phyloP scores from a whole-genome alignment of 2,888 invertebrate genomes.

The Helobdella robusta region DNA sequence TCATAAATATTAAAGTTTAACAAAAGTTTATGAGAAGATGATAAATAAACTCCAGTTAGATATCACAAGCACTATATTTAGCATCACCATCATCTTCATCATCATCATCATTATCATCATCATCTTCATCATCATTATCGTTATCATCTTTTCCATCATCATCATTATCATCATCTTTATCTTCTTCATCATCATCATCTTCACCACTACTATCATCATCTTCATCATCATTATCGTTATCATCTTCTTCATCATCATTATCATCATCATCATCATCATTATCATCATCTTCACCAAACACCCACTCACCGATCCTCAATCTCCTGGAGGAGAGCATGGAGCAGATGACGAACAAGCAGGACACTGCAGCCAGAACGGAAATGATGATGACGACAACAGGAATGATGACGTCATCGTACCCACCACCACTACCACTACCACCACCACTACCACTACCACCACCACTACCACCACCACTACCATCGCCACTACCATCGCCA shows the following conservation, averaged over 20 bases:
- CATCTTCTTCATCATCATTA: conserved; percentile 27
- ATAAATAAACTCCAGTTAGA: too few species aligned
- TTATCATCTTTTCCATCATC: conserved; percentile 20
- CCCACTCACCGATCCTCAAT: conserved; percentile 30
- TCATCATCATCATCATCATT: conserved; percentile 29
- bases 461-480: too few species aligned
- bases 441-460: too few species aligned
- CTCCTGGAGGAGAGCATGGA: conserved; percentile 27
- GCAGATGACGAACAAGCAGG: conserved; percentile 30
- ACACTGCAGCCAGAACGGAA: background rate
- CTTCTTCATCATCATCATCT: conserved; percentile 6
- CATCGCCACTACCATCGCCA: too few species aligned
- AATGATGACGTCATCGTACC: conserved; percentile 1
- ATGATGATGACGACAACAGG: background rate
- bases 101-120: conserved; percentile 27
- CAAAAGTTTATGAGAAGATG: too few species aligned
- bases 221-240: conserved; percentile 16
- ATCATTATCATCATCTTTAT: conserved; percentile 20
- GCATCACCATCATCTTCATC: conserved; percentile 21
- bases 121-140: conserved; percentile 21
- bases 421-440: too few species aligned
- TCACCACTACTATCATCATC: conserved; percentile 11
- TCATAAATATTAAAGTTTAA: too few species aligned
- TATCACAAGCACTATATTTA: conserved; percentile 2
- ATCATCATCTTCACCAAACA: conserved; percentile 16